Conservation (phyloP, 2,888 invertebrate species). For the Drosophila phalerata region DNA sequence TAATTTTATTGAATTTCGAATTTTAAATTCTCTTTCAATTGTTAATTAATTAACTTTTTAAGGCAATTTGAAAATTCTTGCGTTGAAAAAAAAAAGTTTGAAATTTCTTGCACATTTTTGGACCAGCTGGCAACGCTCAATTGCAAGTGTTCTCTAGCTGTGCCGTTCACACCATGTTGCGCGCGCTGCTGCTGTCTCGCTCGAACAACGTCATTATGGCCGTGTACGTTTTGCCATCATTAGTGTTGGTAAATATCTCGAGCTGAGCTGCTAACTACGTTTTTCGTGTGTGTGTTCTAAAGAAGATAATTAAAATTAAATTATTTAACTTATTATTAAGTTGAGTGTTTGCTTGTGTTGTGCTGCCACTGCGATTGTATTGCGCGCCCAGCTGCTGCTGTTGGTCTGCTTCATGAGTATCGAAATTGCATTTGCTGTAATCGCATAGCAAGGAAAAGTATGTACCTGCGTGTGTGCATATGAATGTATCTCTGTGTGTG, state of each 20-base stretch:
- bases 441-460: constrained; percentile 64
- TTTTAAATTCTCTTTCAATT: too few species aligned
- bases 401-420: constrained; percentile 42
- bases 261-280: constrained; percentile 66
- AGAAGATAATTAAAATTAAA: constrained; percentile 77
- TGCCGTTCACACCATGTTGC: constrained; percentile 70
- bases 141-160: constrained; percentile 35
- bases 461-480: constrained; percentile 56
- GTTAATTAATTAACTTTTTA: too few species aligned
- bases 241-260: constrained; percentile 62
- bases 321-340: constrained; percentile 78
- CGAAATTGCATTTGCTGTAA: constrained; percentile 53
- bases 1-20: too few species aligned
- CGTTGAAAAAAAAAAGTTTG: constrained; percentile 20
- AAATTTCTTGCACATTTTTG: constrained; percentile 31
- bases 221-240: constrained; percentile 53
- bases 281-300: constrained; percentile 75
- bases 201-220: constrained; percentile 71
- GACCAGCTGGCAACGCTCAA: constrained; percentile 53
- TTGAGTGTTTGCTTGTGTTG: constrained; percentile 55
- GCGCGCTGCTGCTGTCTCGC: constrained; percentile 55
- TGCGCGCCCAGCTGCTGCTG: constrained; percentile 44
- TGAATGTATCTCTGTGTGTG: constrained; percentile 47
- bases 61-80: too few species aligned
- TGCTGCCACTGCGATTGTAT: constrained; percentile 26